Evolutionary conservation across 2,888 invertebrate genomes (phyloP).

Genomic region (Parochlus steinenii): DNA sequence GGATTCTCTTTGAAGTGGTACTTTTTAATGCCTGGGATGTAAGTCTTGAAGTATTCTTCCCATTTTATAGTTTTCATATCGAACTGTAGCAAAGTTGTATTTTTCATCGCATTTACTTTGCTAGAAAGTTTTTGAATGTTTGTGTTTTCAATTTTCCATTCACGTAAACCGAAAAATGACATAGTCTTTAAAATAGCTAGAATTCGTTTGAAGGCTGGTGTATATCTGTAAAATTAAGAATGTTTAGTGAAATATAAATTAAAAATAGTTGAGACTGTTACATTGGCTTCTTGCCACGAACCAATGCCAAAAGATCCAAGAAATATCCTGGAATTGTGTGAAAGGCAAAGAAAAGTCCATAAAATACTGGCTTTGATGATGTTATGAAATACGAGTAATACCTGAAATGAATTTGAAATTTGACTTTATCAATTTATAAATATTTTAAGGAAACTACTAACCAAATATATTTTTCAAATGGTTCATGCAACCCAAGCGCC

Average conservation of each 20-base stretch:
- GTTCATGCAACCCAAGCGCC: slow-evolving; percentile 28
- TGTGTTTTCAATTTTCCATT: slow-evolving; percentile 27
- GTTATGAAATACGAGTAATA: slow-evolving; percentile 32
- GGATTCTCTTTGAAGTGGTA: slow-evolving; percentile 51
- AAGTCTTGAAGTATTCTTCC: slow-evolving; percentile 45
- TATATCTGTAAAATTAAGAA: slow-evolving; percentile 19
- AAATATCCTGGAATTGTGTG: slow-evolving; percentile 31
- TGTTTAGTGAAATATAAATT: slow-evolving; percentile 10
- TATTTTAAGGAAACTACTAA: slow-evolving; percentile 18
- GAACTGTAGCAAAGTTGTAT: slow-evolving; percentile 27
- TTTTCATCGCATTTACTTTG: slow-evolving; percentile 17
- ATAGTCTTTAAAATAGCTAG: slow-evolving; percentile 29
- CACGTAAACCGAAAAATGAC: slow-evolving; percentile 30
- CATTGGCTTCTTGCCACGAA: slow-evolving; percentile 30
- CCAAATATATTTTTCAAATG: slow-evolving; percentile 30
- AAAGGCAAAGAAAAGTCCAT: slow-evolving; percentile 26
- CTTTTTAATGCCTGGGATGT: slow-evolving; percentile 47
- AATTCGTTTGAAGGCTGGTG: slow-evolving; percentile 27
- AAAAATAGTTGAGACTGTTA: slow-evolving; percentile 18
- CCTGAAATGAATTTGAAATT: too few relatives aligned
- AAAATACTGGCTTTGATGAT: slow-evolving; percentile 28
- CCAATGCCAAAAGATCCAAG: slow-evolving; percentile 30
- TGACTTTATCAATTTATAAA: neutral
- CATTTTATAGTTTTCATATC: slow-evolving; percentile 47
- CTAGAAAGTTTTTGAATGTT: slow-evolving; percentile 27